Conservation (phyloP, 2,888 invertebrate genomes). For the Meandrusa payeni region DNA sequence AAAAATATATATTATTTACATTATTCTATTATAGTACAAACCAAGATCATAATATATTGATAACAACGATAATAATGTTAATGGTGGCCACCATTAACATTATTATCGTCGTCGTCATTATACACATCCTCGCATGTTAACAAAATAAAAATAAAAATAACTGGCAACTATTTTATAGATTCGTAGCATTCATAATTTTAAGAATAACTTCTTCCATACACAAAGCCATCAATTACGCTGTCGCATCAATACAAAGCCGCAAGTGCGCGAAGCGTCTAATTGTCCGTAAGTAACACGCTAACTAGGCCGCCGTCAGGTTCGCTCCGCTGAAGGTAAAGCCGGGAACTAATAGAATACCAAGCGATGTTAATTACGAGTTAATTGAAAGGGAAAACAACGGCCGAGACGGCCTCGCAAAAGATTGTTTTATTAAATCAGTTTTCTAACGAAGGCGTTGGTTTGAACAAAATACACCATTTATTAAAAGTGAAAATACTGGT, state of each 20-base stretch:
- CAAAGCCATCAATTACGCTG: conserved; percentile 24
- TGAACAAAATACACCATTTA: no score
- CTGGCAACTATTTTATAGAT: no score
- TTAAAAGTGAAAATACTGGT: no score
- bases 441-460: no score
- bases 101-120: no score
- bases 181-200: conserved; percentile 11
- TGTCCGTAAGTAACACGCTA: conserved; percentile 68
- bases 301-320: conserved; percentile 46
- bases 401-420: conserved; percentile 30
- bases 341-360: conserved; percentile 35
- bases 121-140: neutral
- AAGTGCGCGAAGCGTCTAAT: conserved; percentile 40
- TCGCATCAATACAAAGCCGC: conserved; percentile 20
- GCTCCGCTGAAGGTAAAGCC: conserved; percentile 32
- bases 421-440: conserved; percentile 20
- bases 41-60: no score
- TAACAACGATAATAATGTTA: no score
- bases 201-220: conserved; percentile 19
- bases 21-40: no score
- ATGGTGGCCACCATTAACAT: no score
- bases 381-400: conserved; percentile 41
- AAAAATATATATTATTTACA: no score
- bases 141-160: neutral
- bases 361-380: conserved; percentile 40